A percentile compares a stretch with the other conserved stretches of the same genome.
Evolutionary conservation across 2,113 vertebrate species (phyloP).

Genomic region (Pseudopodoces humilis): DNA sequence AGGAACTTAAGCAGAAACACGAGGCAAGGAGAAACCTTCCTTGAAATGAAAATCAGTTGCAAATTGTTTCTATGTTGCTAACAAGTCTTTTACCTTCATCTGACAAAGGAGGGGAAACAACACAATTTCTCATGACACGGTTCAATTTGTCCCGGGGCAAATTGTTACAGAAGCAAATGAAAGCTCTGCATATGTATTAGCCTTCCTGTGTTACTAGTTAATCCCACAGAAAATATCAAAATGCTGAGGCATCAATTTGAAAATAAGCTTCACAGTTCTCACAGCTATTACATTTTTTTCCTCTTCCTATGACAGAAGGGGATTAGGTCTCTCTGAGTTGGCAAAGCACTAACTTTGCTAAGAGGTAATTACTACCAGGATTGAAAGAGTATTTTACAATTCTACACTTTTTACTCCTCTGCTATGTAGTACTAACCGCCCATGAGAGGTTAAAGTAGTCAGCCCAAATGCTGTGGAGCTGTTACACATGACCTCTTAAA

Average conservation of each 20-base stretch:
- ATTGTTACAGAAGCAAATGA: constrained; percentile 37
- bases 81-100: background rate
- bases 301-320: background rate
- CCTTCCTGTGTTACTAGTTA: constrained; percentile 39
- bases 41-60: background rate
- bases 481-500: background rate
- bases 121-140: background rate
- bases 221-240: constrained; percentile 56
- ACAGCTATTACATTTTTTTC: constrained; percentile 10
- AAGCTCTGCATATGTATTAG: constrained; percentile 50
- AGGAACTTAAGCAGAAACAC: background rate
- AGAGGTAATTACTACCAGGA: background rate
- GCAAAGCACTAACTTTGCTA: background rate
- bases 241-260: constrained; percentile 55
- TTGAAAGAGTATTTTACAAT: background rate
- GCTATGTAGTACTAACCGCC: background rate
- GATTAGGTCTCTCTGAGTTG: background rate
- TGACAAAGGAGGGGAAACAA: background rate
- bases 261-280: constrained; percentile 16
- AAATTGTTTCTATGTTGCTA: background rate
- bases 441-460: background rate
- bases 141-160: background rate
- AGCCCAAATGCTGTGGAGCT: background rate
- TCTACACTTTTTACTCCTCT: background rate
- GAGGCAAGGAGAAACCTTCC: background rate